These are phyloP conservation scores for Rallus crepitans DNA, from an alignment of 2,797 vertebrate genomes.

Conservation along the genomic window DNA sequence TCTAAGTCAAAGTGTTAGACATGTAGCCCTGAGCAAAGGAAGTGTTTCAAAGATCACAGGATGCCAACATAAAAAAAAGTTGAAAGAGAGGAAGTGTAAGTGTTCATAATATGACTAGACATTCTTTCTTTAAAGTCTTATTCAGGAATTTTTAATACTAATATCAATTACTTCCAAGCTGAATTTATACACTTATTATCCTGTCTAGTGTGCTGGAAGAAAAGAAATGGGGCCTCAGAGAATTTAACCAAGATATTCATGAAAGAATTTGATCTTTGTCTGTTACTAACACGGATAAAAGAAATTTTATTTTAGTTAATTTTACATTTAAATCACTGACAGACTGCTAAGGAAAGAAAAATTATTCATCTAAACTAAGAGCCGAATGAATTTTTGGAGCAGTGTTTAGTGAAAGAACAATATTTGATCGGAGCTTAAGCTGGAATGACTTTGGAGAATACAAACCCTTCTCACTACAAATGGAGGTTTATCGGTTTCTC, in stretches of 20 bases:
- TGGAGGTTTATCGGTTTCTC: constrained; percentile 87
- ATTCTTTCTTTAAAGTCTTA: constrained; percentile 57
- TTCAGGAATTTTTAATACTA: constrained; percentile 63
- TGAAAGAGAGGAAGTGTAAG: not conserved
- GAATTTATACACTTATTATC: constrained; percentile 67
- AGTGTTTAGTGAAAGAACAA: constrained; percentile 37
- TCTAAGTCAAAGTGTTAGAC: not conserved
- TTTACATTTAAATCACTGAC: constrained; percentile 69
- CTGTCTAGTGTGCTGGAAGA: constrained; percentile 29
- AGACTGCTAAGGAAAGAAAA: constrained; percentile 39
- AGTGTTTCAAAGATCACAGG: constrained; percentile 55
- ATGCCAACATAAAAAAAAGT: constrained; percentile 1
- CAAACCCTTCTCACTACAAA: constrained; percentile 88
- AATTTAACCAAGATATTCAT: constrained; percentile 56
- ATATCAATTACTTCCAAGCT: constrained; percentile 64
- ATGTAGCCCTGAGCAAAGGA: constrained; percentile 33
- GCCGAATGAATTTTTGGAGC: constrained; percentile 46
- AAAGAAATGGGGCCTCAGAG: constrained; percentile 47
- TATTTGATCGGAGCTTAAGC: constrained; percentile 35
- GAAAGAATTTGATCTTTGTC: constrained; percentile 64
- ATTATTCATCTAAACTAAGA: constrained; percentile 47
- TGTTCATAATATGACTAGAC: constrained; percentile 54
- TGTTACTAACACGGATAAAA: constrained; percentile 47
- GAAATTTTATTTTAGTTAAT: constrained; percentile 68
- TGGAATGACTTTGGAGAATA: constrained; percentile 46